Evolutionary conservation across 2,888 invertebrate species (phyloP).

Genomic region (Autographa gamma): DNA sequence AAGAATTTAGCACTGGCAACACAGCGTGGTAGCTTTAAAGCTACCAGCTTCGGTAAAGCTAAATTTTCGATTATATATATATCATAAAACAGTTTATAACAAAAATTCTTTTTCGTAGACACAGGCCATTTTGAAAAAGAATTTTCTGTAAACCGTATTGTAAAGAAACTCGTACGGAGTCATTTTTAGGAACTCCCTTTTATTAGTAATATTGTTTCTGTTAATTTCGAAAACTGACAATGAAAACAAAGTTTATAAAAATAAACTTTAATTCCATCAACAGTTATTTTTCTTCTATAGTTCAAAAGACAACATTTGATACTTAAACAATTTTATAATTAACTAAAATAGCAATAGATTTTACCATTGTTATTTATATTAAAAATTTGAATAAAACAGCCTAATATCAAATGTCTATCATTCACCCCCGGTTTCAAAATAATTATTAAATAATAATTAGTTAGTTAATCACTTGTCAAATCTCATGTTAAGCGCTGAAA

Average conservation of each 20-base stretch:
- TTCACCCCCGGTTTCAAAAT: too few species aligned
- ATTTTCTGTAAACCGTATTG: constrained; percentile 10
- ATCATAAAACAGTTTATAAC: background rate
- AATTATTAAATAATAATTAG: too few species aligned
- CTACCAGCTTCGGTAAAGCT: constrained; percentile 73
- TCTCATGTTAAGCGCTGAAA: too few species aligned
- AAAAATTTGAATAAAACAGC: background rate
- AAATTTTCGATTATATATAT: constrained; percentile 68
- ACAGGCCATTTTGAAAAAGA: background rate
- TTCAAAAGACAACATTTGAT: constrained; percentile 20
- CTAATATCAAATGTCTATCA: too few species aligned
- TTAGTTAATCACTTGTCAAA: too few species aligned
- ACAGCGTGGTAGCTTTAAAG: constrained; percentile 74
- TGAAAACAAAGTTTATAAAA: constrained; percentile 7
- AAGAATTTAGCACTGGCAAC: constrained; percentile 76
- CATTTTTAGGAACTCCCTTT: constrained; percentile 70
- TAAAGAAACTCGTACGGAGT: constrained; percentile 56
- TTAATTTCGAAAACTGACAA: constrained; percentile 18
- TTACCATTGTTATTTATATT: background rate
- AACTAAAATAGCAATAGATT: background rate
- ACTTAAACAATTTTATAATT: background rate
- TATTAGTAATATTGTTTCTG: constrained; percentile 23
- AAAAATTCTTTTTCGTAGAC: constrained; percentile 12
- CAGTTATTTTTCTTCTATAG: constrained; percentile 26
- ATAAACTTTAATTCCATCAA: background rate